Evolutionary conservation across 1,140 invertebrate genomes (phyloP), one percentile per base, ranked within the genome.

Genomic region (Yoshiicerus persimilis): DNA sequence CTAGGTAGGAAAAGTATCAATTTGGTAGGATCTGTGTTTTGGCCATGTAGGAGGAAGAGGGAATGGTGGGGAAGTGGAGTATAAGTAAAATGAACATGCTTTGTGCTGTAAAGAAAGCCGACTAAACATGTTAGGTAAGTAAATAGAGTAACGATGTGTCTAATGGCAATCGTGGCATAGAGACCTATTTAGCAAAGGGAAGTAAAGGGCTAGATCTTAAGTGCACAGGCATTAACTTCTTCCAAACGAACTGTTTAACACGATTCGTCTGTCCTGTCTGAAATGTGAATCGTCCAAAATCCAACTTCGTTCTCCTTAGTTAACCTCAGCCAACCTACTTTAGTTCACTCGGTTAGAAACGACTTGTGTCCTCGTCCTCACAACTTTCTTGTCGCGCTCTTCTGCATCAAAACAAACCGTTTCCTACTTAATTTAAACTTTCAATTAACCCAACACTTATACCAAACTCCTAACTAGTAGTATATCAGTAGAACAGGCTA

Each of bases 241-340:
- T 80, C 75, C 75, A 80, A 80, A 80, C 75, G 75, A 80, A 80
- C 75, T 80, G 32, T 38, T 80, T 80, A 80, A 80, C 75, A 80
- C 75, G 75, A 80, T 9, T 34, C 75, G 75, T 80, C 75, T 80
- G 75, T 80, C 38, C 75, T 80, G 75, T 32, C 38, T 38, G 75
- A 13, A n/a, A 80, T 70, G 75, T 32, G 32, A 32, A 80, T 80
- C 38, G 75, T 80, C 75, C 75, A n/a, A 66, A 66, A 23, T 66
- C 62, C 62, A 80, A 80, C 30, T 80, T 56, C 47, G 47, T n/a
- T 56, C 38, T 80, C 36, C 75, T 80, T 36, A 80, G 75, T 80
- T 80, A 80, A 80, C 75, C 30, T 80, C 34, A 80, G 34, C 34
- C 75, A 80, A 80, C 75, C 75, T 80, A 80, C 75, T 80, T 80